A percentile compares a stretch with the other conserved stretches of the same genome.
These are phyloP conservation scores for Emydura subglobosa DNA, from an alignment of 2,113 vertebrate genomes.

Conservation along the genomic window DNA sequence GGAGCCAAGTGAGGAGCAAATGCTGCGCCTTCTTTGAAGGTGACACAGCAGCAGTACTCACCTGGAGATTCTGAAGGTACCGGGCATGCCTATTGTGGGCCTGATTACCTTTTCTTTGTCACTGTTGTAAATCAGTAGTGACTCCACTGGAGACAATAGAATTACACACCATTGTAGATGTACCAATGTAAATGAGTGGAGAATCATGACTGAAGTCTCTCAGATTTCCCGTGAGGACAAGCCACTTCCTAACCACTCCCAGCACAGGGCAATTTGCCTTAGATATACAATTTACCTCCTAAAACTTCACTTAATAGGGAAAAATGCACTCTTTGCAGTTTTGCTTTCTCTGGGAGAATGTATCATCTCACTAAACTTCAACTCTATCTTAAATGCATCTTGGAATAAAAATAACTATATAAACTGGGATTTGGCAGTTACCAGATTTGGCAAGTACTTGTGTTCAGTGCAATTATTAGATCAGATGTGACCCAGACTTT, in stretches of 20 bases:
- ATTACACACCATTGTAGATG: neutral
- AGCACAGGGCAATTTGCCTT: neutral
- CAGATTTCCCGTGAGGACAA: neutral
- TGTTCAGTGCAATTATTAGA: conserved; percentile 72
- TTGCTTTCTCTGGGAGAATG: neutral
- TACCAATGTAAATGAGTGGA: neutral
- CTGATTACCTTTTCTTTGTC: neutral
- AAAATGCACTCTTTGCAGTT: neutral
- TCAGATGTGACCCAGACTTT: conserved; percentile 67
- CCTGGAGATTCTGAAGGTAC: neutral
- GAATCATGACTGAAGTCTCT: neutral
- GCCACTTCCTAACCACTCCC: neutral
- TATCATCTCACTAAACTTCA: conserved; percentile 45
- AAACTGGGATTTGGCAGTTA: conserved; percentile 68
- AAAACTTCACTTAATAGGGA: neutral
- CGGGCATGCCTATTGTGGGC: neutral
- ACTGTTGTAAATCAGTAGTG: rapidly evolving
- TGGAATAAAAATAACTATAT: conserved; percentile 67
- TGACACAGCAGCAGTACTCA: neutral
- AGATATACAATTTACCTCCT: neutral
- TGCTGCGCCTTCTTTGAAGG: neutral
- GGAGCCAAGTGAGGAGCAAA: neutral
- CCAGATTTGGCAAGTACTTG: conserved; percentile 72
- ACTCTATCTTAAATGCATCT: conserved; percentile 55
- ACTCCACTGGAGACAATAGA: neutral